Evolutionary conservation across 1,140 invertebrate genomes (phyloP), one percentile per base, ranked within the genome.

Genomic region (Monochamus saltuarius): DNA sequence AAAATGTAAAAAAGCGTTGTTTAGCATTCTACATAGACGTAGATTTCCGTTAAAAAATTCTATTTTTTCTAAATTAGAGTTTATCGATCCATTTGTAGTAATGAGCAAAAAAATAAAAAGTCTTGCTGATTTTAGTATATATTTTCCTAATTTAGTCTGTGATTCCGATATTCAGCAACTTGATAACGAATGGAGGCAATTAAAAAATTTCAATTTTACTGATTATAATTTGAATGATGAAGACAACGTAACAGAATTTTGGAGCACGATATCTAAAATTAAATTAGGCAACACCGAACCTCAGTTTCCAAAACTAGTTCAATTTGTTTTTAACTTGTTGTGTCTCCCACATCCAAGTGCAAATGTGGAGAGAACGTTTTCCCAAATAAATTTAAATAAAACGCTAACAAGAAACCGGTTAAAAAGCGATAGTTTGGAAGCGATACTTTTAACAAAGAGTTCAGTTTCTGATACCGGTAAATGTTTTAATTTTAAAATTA

Each of bases 311-410:
- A 56, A 13, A 16, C 37, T 61, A 37, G 36, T 8, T 14, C 49
- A 17, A 9, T 62, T 62, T 10, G 38, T 47, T 7, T 43, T 45
- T 16, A 57, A 62, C 36, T 17, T 62, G 7, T 17, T 62, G 6
- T 35, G 45, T 52, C 37, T 64, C 1, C 62, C 62, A 19, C 36
- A 39, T 42, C 17, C 16, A 11, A 60, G 17, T 37, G 56, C 50
- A 7, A 61, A 17, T 36, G 56, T 56, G 16, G 50, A 64, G 50
- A 35, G 61, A 47, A 4, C 37, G 16, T 63, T 63, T 63, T 46
- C 39, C n/a, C 7, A 17, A n/a, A 45, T 63, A 10, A 63, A 59
- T 35, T 22, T 59, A 16, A 59, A 52, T 10, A 62, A 62, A 62
- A 62, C 56, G 7, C 53, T 45, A 13, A 10, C n/a, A 53, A 22